Base-by-base conservation (phyloP, 2,113 vertebrate species). In the Macaca nemestrina region DNA sequence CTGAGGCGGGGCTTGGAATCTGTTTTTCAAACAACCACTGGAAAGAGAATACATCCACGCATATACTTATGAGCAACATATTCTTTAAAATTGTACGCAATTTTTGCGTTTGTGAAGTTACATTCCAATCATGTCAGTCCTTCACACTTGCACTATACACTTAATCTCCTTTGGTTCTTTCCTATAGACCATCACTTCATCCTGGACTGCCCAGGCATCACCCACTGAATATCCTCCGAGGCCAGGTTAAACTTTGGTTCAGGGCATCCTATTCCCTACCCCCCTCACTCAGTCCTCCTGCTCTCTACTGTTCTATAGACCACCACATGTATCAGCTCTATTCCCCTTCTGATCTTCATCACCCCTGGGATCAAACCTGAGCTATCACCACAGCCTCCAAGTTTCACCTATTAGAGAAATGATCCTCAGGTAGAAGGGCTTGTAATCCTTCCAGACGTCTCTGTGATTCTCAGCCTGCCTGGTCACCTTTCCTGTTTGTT, bases 201-300 rank as follows among this genome's bases (percentile, higher is more conserved):
- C 2, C 5, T 0, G 2, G 50, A n/a, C 35, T 55, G 52, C 70
- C 22, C 5, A 1, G 1, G 8, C 6, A 30, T 20, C 5, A 16
- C 11, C 48, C n/a, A 23, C 1, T 0, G 18, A 14, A 1, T 3
- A 2, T 7, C 16, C 50, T 3, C 38, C 0, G 0, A 5, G 23
- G 23, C 17, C 76, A 52, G 22, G 23, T 11, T 7, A 32, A 57
- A 48, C 35, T 5, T 4, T 11, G 20, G 30, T 6, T 48, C 59
- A 20, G 6, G 8, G 2, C 10, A 6, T 8, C 20, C 30, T 13
- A 17, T 10, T 0, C 3, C 40, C 35, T 10, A 5, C 27, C 5
- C 38, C 35, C 20, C 43, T 55, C 38, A 7, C 2, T 25, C 38
- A n/a, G 35, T 1, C 38, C 9, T 8, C 48, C 73, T 25, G 11